phyloP scores from a whole-genome alignment of 2,113 vertebrate genomes.

The Oreochromis aureus region DNA sequence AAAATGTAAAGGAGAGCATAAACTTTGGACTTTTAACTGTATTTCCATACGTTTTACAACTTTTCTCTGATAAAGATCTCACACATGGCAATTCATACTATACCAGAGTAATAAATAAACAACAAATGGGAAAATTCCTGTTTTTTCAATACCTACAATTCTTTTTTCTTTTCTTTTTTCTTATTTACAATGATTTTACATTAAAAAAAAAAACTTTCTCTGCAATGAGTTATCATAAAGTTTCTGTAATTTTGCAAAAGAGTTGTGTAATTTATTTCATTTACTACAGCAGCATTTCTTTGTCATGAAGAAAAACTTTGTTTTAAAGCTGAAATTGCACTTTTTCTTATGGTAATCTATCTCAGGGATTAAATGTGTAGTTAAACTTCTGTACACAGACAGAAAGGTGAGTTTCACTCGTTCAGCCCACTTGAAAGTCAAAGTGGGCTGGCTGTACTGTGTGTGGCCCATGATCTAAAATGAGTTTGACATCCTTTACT shows the following conservation, averaged over 20 bases:
- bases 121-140: background rate
- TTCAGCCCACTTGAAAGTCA: background rate
- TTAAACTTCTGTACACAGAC: background rate
- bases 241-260: background rate
- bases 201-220: background rate
- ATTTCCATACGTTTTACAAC: background rate
- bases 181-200: background rate
- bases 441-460: background rate
- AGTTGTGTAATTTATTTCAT: background rate
- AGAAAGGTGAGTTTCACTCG: background rate
- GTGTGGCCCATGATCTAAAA: background rate
- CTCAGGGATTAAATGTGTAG: background rate
- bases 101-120: background rate
- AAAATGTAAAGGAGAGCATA: background rate
- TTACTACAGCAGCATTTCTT: background rate
- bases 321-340: background rate
- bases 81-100: background rate
- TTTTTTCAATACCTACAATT: background rate
- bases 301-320: fast-evolving
- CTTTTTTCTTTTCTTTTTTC: background rate
- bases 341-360: background rate
- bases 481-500: background rate
- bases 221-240: background rate
- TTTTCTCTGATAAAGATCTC: background rate
- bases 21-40: background rate